Conservation (phyloP, 2,113 vertebrate genomes). For the Gyps fulvus region DNA sequence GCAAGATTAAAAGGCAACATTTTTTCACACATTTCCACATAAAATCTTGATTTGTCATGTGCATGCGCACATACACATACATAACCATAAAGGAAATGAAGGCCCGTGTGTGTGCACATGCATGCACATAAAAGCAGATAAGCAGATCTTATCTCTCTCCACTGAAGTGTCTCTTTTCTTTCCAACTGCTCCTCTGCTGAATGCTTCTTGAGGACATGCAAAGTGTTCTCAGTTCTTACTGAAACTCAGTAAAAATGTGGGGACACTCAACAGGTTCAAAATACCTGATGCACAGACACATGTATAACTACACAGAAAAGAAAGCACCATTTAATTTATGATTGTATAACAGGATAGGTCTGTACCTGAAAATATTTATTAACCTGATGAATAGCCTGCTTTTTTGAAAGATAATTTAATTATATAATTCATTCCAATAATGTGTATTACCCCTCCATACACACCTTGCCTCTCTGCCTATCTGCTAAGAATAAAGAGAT, state of each 20-base stretch:
- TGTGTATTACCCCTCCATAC: neutral
- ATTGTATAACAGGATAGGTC: neutral
- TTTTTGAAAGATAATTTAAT: neutral
- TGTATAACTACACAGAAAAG: fast-evolving
- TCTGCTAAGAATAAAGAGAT: neutral
- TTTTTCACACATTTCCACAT: conserved; percentile 45
- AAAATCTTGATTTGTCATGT: conserved; percentile 25
- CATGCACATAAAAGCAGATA: neutral
- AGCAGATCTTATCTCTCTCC: conserved; percentile 27
- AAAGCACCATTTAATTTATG: neutral
- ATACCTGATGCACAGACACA: neutral
- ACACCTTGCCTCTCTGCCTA: neutral
- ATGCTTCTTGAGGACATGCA: neutral
- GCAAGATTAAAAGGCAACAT: conserved; percentile 45
- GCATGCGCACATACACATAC: neutral
- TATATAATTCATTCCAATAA: neutral
- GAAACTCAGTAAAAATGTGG: neutral
- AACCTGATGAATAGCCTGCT: neutral
- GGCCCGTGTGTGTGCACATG: neutral
- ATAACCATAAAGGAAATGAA: conserved; percentile 8
- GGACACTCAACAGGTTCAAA: neutral
- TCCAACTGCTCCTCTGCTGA: neutral
- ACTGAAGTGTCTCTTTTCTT: neutral
- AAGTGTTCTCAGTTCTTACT: neutral
- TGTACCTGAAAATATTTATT: neutral